These are phyloP conservation scores for Urocolius indicus DNA, from an alignment of 2,113 vertebrate genomes.

Conservation along the genomic window DNA sequence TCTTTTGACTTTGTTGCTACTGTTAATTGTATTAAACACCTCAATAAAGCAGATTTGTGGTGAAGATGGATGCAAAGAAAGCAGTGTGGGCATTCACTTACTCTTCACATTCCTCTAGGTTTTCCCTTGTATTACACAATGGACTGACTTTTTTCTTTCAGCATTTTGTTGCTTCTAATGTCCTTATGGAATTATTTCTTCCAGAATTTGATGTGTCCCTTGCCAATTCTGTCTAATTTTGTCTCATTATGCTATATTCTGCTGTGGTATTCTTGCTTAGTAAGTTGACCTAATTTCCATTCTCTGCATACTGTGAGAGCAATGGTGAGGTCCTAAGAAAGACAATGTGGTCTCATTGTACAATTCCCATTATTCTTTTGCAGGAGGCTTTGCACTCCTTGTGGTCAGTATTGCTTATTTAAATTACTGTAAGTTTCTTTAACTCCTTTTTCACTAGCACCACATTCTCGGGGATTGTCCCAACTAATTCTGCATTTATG, in stretches of 20 bases:
- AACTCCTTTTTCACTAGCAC: not conserved
- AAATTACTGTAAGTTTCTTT: constrained; percentile 7
- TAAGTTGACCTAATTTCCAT: constrained; percentile 43
- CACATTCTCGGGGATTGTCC: not conserved
- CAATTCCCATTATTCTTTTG: not conserved
- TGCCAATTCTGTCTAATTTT: constrained; percentile 24
- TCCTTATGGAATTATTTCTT: not conserved
- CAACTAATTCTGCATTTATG: not conserved
- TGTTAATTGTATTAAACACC: not conserved
- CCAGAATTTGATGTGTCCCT: not conserved
- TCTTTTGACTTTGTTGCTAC: not conserved
- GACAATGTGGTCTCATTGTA: constrained; percentile 17
- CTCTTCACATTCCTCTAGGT: not conserved
- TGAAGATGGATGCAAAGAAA: not conserved
- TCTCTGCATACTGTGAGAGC: constrained; percentile 18
- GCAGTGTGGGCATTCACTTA: not conserved
- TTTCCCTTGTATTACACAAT: not conserved
- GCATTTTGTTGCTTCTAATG: not conserved
- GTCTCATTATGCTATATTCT: not conserved
- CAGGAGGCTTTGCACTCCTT: constrained; percentile 13
- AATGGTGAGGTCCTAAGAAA: not conserved
- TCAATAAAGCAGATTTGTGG: not conserved
- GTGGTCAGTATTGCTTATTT: constrained; percentile 25
- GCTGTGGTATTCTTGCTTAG: constrained; percentile 13
- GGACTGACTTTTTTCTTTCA: not conserved